Base-by-base conservation (phyloP, 1,140 invertebrate genomes). In the Bombus superbus region DNA sequence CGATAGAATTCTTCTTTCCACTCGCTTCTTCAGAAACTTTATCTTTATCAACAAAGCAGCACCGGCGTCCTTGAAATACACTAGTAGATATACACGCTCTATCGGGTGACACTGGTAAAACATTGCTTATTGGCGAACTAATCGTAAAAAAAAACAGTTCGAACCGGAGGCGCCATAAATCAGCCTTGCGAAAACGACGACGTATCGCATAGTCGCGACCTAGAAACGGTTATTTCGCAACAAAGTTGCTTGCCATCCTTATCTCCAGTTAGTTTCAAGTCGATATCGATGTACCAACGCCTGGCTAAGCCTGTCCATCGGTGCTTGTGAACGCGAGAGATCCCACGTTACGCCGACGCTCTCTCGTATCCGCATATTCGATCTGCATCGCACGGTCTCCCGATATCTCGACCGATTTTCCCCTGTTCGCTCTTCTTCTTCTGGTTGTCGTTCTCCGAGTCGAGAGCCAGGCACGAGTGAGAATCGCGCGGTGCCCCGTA, bases 401-500 rank as follows among this genome's bases (percentile, higher is more conserved):
- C 59, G 38, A 66, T 35, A 13, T 44, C 22, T 22, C 76, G 62
- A 22, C n/a, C 62, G 47, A 71, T 80, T 69, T 77, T 38, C 81
- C 47, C 76, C 35, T 83, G 28, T n/a, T 53, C 47, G 18, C 47
- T 53, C 47, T 53, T 53, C 47, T 53, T 53, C 47, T 53, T 53
- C 47, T 53, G 18, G 28, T 35, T 83, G 89, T 88, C 88, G 80
- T 47, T 62, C 59, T 75, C 75, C 32, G 13, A 69, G 2, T n/a
- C n/a, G 59, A 28, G 85, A 89, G 89, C 84, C 59, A 72, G 88
- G 83, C 92, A 90, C 83, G 86, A 91, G 89, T 89, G 90, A 90
- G 90, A 90, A 92, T 92, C 86, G 57, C 73, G 25, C 18, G 85
- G 82, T 91, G 91, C 91, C 93, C 89, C 88, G 90, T 90, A 88